phyloP scores from a whole-genome alignment of 1,140 invertebrate species.

The Zaprionus ornatus region DNA sequence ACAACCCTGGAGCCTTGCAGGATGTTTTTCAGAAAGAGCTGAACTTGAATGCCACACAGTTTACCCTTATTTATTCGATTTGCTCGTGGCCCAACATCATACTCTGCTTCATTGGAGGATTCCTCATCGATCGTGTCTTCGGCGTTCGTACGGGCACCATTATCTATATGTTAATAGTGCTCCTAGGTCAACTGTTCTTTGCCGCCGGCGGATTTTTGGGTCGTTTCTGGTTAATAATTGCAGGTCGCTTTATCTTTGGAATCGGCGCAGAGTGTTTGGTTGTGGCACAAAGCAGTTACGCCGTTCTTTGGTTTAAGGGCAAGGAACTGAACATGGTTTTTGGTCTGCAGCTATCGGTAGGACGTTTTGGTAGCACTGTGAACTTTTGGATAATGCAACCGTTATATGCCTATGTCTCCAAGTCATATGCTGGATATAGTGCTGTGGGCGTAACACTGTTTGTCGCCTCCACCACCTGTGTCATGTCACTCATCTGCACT shows the following conservation, averaged over 20 bases:
- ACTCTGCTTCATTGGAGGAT: slow-evolving; percentile 97
- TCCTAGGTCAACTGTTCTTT: slow-evolving; percentile 95
- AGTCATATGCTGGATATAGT: slow-evolving; percentile 88
- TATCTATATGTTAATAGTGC: slow-evolving; percentile 92
- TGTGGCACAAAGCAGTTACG: slow-evolving; percentile 98
- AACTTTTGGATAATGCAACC: slow-evolving; percentile 97
- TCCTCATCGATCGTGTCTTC: slow-evolving; percentile 96
- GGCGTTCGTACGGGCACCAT: slow-evolving; percentile 96
- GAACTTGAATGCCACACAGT: slow-evolving; percentile 91
- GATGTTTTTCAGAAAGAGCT: slow-evolving; percentile 95
- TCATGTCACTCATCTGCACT: slow-evolving; percentile 93
- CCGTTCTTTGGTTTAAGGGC: slow-evolving; percentile 98
- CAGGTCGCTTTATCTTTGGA: slow-evolving; percentile 98
- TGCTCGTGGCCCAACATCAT: slow-evolving; percentile 99
- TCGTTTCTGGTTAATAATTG: slow-evolving; percentile 94
- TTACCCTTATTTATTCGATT: slow-evolving; percentile 95
- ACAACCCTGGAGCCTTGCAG: slow-evolving; percentile 96
- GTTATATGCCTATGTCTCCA: slow-evolving; percentile 91
- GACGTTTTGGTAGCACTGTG: slow-evolving; percentile 96
- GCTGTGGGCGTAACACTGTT: slow-evolving; percentile 93
- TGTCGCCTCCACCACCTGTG: slow-evolving; percentile 91
- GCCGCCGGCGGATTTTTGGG: slow-evolving; percentile 93
- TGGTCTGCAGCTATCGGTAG: slow-evolving; percentile 96
- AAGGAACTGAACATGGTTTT: slow-evolving; percentile 99
- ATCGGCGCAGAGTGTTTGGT: slow-evolving; percentile 98